Percentiles rank a stretch among this genome's conserved stretches.
These are phyloP conservation scores for Phoebastria nigripes DNA, from an alignment of 2,797 vertebrate species.

Conservation along the genomic window DNA sequence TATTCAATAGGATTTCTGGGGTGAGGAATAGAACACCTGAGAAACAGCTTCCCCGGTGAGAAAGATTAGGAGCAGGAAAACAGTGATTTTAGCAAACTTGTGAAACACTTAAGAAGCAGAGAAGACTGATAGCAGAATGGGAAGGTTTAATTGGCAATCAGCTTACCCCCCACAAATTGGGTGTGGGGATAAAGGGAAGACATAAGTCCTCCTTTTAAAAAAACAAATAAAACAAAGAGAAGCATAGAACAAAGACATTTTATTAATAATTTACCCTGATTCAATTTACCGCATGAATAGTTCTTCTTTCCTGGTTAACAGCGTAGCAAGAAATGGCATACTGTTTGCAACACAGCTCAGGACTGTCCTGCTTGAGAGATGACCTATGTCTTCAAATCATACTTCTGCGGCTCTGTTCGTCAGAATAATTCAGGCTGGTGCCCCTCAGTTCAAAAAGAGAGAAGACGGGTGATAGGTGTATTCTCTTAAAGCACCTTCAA, in stretches of 20 bases:
- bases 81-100: not conserved
- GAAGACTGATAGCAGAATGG: not conserved
- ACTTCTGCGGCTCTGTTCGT: not conserved
- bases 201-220: not conserved
- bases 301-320: not conserved
- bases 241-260: not conserved
- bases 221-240: not conserved
- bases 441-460: not conserved
- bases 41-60: not conserved
- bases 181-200: not conserved
- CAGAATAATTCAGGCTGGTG: not conserved
- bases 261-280: not conserved
- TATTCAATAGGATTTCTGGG: not conserved
- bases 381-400: not conserved
- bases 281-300: not conserved
- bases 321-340: fast-evolving
- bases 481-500: not conserved
- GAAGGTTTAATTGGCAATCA: not conserved
- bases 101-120: not conserved
- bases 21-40: not conserved
- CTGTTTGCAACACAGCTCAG: not conserved
- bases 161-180: not conserved
- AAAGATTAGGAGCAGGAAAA: not conserved
- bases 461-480: not conserved
- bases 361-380: not conserved